Evolutionary conservation across 2,797 vertebrate genomes (phyloP).

Genomic region (Leptoclinus maculatus): DNA sequence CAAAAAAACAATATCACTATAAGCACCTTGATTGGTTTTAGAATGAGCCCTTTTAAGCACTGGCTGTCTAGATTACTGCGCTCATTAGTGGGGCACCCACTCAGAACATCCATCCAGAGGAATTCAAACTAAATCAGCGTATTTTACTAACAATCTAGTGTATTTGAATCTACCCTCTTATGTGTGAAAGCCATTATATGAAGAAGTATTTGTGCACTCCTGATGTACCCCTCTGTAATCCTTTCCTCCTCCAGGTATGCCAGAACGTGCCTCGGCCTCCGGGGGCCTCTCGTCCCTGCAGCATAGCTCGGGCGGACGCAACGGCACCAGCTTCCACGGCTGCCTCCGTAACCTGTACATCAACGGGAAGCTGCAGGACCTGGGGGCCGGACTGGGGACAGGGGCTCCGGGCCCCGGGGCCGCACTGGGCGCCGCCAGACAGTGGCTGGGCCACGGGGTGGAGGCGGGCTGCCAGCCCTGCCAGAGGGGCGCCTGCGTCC

Average conservation of each 20-base stretch:
- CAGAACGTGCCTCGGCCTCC: slow-evolving; percentile 83
- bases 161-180: not conserved
- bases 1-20: not conserved
- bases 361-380: slow-evolving; percentile 95
- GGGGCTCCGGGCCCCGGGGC: slow-evolving; percentile 82
- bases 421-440: slow-evolving; percentile 85
- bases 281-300: slow-evolving; percentile 88
- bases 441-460: slow-evolving; percentile 91
- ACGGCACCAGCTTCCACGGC: slow-evolving; percentile 95
- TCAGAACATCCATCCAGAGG: not conserved
- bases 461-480: slow-evolving; percentile 96
- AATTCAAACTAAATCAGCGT: not conserved
- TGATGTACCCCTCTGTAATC: slow-evolving; percentile 5
- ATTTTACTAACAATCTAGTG: not conserved
- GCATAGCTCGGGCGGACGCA: slow-evolving; percentile 88
- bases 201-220: not conserved
- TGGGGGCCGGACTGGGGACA: slow-evolving; percentile 88
- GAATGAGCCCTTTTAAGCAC: not conserved
- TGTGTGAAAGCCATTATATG: not conserved
- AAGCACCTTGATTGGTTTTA: slow-evolving; percentile 2
- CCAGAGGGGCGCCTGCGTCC: slow-evolving; percentile 90
- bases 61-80: slow-evolving; percentile 1
- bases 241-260: slow-evolving; percentile 88
- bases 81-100: not conserved
- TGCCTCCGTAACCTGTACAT: slow-evolving; percentile 95